Base-by-base conservation (phyloP, 2,113 vertebrate genomes). In the Condylura cristata region DNA sequence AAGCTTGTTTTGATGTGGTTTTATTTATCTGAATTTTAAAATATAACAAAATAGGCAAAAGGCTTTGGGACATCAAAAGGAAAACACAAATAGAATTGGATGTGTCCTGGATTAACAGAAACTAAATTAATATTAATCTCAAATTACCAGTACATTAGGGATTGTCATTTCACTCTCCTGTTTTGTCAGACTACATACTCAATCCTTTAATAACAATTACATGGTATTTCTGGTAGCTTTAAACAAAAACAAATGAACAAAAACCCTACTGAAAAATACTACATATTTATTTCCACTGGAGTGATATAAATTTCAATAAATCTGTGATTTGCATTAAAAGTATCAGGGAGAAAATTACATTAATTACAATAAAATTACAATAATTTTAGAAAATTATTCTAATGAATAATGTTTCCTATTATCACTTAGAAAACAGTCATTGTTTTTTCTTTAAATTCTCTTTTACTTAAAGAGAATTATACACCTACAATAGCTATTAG, bases 21-120 rank as follows among this genome's bases (percentile, higher is more conserved):
- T 76, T 63, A 89, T 65, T 91, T 24, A 61, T 26, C 72, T 39
- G 8, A 80, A 85, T 32, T 32, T 81, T 75, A 91, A 95, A 46
- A 70, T 10, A 68, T 84, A 89, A 63, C 26, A 91, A 76, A 78
- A 74, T 56, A 65, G 17, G 5, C 4, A 70, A 89, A 78, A 66
- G 58, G 20, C 2, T 14, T 80, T 89, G 74, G 53, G 11, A 2
- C 74, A 53, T 44, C 13, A 53, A 91, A 91, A 93, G 60, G 32
- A 88, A 90, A 84, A 79, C 20, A 79, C 5, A 58, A 9, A 80
- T 3, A 60, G 11, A 92, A 72, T 37, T 46, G 39, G 24, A 91
- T 80, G 78, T 75, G 32, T 70, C 44, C 32, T 75, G 3, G 17
- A 58, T 74, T 81, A 81, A 17, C 93, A 48, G 32, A 79, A 87